A percentile compares a stretch with the other conserved stretches of the same genome.
Conservation (phyloP, 2,113 vertebrate species). For the Tichodroma muraria region DNA sequence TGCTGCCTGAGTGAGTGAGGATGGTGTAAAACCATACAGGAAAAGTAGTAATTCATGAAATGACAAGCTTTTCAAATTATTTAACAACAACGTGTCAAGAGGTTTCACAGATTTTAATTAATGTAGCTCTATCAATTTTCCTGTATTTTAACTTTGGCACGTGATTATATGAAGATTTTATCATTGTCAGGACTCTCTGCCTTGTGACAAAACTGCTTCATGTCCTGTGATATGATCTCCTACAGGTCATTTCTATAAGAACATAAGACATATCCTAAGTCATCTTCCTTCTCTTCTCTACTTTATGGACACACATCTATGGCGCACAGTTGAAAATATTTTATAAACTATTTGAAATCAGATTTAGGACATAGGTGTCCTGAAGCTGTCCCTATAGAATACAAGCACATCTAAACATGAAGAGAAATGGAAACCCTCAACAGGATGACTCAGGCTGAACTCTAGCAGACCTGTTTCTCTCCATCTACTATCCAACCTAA, state of each 20-base stretch:
- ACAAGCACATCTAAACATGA: neutral
- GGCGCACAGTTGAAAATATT: neutral
- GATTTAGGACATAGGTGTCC: neutral
- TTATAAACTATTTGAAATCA: neutral
- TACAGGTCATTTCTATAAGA: neutral
- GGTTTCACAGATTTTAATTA: neutral
- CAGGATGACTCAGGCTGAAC: neutral
- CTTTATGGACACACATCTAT: neutral
- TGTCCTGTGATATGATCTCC: neutral
- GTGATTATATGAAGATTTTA: neutral
- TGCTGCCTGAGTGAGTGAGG: neutral
- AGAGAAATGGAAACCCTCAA: neutral
- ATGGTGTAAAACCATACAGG: neutral
- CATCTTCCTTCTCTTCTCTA: neutral
- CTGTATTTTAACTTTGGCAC: neutral
- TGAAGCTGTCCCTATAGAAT: neutral
- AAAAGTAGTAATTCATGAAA: neutral
- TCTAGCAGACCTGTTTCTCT: neutral
- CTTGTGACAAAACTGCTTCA: neutral
- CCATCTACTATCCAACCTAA: neutral
- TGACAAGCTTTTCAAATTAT: neutral
- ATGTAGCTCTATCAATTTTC: neutral
- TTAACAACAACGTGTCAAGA: neutral
- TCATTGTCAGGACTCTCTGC: neutral
- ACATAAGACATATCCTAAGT: neutral